Percentiles rank a stretch among this genome's conserved stretches.
Conservation (phyloP, 2,888 invertebrate species). For the Monopis laevigella region DNA sequence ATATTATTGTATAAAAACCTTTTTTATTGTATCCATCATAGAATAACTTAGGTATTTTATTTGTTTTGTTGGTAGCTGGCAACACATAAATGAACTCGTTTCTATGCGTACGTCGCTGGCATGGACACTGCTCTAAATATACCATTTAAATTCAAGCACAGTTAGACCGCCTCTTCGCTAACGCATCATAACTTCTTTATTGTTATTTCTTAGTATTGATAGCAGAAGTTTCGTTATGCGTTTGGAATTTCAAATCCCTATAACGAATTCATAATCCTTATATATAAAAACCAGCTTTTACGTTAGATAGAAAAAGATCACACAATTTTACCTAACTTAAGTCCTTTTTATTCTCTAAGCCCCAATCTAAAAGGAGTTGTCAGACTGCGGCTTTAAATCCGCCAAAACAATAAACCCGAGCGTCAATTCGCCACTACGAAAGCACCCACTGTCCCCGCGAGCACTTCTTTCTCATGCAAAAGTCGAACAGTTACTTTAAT, state of each 20-base stretch:
- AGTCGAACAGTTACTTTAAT: conserved; percentile 67
- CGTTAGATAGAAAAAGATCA: no score
- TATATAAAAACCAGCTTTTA: no score
- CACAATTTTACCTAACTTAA: no score
- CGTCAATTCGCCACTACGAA: conserved; percentile 48
- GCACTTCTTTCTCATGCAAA: conserved; percentile 62
- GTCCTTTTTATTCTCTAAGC: conserved; percentile 55
- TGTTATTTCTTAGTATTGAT: conserved; percentile 32
- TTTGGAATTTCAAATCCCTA: no score
- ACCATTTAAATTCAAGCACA: conserved; percentile 60
- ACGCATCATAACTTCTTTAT: conserved; percentile 46
- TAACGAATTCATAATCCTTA: no score
- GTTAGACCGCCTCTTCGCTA: conserved; percentile 39
- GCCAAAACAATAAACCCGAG: conserved; percentile 41
- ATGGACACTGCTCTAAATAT: conserved; percentile 49
- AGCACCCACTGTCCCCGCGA: conserved; percentile 49
- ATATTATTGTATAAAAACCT: no score
- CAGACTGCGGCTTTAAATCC: conserved; percentile 12
- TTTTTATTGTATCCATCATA: no score
- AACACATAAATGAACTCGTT: conserved; percentile 43
- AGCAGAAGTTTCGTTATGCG: conserved; percentile 2
- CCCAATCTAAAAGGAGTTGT: conserved; percentile 28
- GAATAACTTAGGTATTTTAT: no score
- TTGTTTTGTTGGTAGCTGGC: not conserved
- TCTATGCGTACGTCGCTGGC: conserved; percentile 56